Evolutionary conservation across 2,113 vertebrate species (phyloP).

Genomic region (Notothenia rossii): DNA sequence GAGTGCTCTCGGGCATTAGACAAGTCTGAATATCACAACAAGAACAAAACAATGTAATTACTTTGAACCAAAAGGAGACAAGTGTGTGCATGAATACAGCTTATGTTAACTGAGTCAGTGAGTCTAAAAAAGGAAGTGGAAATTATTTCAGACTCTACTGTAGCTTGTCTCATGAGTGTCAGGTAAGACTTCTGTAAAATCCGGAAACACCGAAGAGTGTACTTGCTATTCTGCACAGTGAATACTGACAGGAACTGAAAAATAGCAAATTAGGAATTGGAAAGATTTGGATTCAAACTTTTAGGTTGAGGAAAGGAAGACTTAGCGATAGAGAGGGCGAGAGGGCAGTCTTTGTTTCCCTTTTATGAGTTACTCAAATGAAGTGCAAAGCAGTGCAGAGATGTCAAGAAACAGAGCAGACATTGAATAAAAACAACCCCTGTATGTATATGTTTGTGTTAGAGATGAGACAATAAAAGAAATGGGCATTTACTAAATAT

Average conservation of each 20-base stretch:
- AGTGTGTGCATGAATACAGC: neutral
- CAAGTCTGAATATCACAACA: neutral
- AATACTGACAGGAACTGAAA: neutral
- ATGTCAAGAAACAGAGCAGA: slow-evolving; percentile 16
- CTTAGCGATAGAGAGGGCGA: neutral
- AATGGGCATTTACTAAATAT: neutral
- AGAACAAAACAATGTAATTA: neutral
- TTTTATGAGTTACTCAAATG: slow-evolving; percentile 27
- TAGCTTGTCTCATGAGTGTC: neutral
- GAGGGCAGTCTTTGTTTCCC: slow-evolving; percentile 1
- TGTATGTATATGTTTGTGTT: neutral
- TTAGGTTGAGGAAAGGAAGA: neutral
- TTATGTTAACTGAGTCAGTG: neutral
- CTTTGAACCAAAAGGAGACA: neutral
- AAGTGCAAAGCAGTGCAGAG: slow-evolving; percentile 23
- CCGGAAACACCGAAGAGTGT: neutral
- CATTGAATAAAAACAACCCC: neutral
- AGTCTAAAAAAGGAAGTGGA: neutral
- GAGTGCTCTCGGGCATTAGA: neutral
- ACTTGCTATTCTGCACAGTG: neutral
- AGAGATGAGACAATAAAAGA: neutral
- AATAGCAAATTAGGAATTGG: neutral
- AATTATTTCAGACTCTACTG: neutral
- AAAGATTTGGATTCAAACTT: neutral
- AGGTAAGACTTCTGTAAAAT: neutral